Evolutionary conservation across 2,113 vertebrate genomes (phyloP).

Genomic region (Gasterosteus aculeatus): DNA sequence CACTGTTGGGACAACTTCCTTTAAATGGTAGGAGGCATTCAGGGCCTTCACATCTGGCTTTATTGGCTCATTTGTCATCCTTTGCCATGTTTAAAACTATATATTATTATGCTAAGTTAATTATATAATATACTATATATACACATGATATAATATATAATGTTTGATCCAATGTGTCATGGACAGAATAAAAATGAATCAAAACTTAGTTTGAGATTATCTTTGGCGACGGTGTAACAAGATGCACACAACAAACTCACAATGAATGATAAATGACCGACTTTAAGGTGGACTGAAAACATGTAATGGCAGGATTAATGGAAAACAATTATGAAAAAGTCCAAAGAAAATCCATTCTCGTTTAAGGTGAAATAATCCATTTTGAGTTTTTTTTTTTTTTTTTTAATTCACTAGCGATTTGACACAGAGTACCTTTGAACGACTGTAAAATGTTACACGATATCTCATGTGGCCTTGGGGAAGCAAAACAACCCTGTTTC

Average conservation of each 20-base stretch:
- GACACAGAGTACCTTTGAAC: too few species aligned
- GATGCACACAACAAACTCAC: neutral
- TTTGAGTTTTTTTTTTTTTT: neutral
- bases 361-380: too few species aligned
- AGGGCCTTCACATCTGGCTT: neutral
- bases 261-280: neutral
- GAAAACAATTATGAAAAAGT: neutral
- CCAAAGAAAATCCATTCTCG: neutral
- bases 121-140: too few species aligned
- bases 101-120: too few species aligned
- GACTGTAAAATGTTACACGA: too few species aligned
- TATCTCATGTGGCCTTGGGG: too few species aligned
- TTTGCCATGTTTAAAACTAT: neutral
- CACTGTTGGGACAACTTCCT: too few species aligned
- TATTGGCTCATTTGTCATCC: neutral
- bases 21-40: neutral
- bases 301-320: neutral
- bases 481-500: too few species aligned
- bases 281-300: neutral
- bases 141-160: too few species aligned
- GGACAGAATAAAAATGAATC: neutral
- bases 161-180: too few species aligned
- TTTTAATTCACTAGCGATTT: too few species aligned
- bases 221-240: neutral
- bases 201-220: too few species aligned